Conservation (phyloP, 2,113 vertebrate species). For the Poeciliopsis turrubarensis region DNA sequence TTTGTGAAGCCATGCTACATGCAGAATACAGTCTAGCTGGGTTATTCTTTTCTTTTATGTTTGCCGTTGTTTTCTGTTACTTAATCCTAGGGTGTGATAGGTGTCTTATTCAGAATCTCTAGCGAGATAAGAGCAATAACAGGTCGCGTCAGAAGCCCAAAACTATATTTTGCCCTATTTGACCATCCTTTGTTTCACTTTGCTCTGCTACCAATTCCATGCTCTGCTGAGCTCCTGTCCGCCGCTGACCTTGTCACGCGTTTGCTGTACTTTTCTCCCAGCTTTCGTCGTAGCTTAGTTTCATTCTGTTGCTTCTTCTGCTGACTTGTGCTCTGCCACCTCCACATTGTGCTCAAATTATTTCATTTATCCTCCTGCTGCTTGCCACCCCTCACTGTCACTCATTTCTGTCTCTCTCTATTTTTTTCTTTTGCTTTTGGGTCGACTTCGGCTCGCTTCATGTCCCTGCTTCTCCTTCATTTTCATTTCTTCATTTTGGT, state of each 20-base stretch:
- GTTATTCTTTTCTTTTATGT: neutral
- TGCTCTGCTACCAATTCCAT: neutral
- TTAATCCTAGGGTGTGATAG: neutral
- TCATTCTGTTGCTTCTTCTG: conserved; percentile 44
- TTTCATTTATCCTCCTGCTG: conserved; percentile 32
- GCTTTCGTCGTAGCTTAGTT: conserved; percentile 40
- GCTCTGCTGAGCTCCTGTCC: conserved; percentile 21
- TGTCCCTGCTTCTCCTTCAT: neutral
- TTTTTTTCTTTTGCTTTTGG: neutral
- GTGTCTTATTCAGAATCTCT: neutral
- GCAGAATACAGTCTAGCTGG: neutral
- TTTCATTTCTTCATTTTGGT: too few species aligned
- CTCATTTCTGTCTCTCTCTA: conserved; percentile 9
- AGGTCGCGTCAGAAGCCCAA: neutral
- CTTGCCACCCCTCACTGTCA: conserved; percentile 33
- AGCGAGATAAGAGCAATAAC: neutral
- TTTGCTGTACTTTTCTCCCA: conserved; percentile 48
- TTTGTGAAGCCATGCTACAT: neutral
- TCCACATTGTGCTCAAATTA: conserved; percentile 43
- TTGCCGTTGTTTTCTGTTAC: neutral
- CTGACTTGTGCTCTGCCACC: conserved; percentile 44
- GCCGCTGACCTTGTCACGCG: conserved; percentile 30
- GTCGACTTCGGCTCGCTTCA: conserved; percentile 42
- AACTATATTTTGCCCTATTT: neutral
- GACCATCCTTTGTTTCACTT: conserved; percentile 19